phyloP scores from a whole-genome alignment of 2,113 vertebrate species.

The Cyanoderma ruficeps region DNA sequence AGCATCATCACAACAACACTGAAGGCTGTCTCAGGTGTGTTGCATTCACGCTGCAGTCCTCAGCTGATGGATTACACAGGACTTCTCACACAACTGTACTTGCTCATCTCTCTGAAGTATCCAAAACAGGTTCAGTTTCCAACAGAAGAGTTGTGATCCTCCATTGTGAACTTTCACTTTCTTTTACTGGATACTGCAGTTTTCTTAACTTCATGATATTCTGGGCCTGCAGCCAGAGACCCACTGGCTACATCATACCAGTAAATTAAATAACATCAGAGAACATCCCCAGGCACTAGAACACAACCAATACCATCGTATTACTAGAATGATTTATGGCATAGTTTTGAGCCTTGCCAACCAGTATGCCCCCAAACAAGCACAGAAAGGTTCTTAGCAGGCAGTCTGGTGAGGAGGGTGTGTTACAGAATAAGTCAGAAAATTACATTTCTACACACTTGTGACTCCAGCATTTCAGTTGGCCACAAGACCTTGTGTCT shows the following conservation, averaged over 20 bases:
- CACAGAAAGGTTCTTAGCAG: neutral
- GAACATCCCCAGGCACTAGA: neutral
- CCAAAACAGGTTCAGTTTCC: neutral
- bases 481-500: neutral
- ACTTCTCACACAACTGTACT: neutral
- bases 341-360: neutral
- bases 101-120: neutral
- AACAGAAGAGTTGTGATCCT: neutral
- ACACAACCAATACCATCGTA: neutral
- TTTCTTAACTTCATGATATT: slow-evolving; percentile 11
- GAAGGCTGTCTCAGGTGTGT: neutral
- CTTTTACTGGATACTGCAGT: slow-evolving; percentile 16
- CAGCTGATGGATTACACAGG: neutral
- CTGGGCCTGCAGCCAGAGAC: slow-evolving; percentile 41
- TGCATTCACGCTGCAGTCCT: neutral
- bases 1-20: neutral
- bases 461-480: neutral
- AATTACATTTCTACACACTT: neutral
- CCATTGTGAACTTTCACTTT: neutral
- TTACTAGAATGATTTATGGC: neutral
- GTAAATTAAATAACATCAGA: slow-evolving; percentile 37
- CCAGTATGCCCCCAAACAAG: neutral
- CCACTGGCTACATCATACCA: slow-evolving; percentile 8
- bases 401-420: neutral
- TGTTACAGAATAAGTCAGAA: neutral